A percentile compares a stretch with the other conserved stretches of the same genome.
These are phyloP conservation scores for Poecilobothrus nobilitatus DNA, from an alignment of 2,888 invertebrate species.

Conservation along the genomic window DNA sequence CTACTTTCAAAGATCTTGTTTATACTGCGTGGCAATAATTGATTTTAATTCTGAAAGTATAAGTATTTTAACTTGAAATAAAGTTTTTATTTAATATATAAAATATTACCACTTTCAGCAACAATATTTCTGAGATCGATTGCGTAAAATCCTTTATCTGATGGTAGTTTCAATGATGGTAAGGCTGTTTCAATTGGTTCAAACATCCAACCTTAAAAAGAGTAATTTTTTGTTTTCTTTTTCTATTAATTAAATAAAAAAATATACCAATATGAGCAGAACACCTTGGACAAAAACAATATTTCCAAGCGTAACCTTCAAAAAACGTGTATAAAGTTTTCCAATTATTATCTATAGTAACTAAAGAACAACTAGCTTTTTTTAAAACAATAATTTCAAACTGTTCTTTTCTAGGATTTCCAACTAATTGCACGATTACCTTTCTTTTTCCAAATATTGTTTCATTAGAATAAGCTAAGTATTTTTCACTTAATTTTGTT, in stretches of 20 bases:
- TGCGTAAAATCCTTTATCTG: slow-evolving; percentile 37
- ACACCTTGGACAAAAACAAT: slow-evolving; percentile 54
- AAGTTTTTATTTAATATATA: not conserved
- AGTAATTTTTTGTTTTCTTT: slow-evolving; percentile 30
- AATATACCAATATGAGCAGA: slow-evolving; percentile 33
- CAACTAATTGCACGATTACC: slow-evolving; percentile 50
- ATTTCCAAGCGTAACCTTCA: slow-evolving; percentile 57
- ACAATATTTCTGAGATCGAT: slow-evolving; percentile 35
- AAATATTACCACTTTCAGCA: slow-evolving; percentile 35
- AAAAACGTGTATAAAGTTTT: slow-evolving; percentile 55
- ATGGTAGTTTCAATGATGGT: slow-evolving; percentile 28
- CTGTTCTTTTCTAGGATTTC: slow-evolving; percentile 49
- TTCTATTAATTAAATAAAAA: too few species aligned
- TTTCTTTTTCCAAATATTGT: slow-evolving; percentile 49
- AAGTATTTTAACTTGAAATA: too few species aligned
- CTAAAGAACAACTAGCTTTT: slow-evolving; percentile 49
- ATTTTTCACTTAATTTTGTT: slow-evolving; percentile 47
- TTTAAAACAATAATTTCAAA: slow-evolving; percentile 49
- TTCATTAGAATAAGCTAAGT: slow-evolving; percentile 45
- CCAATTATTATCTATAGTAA: slow-evolving; percentile 40
- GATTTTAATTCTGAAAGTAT: slow-evolving; percentile 3
- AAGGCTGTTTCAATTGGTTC: slow-evolving; percentile 41
- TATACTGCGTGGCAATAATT: slow-evolving; percentile 9
- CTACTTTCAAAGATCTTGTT: not conserved
- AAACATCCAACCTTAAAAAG: slow-evolving; percentile 52